Evolutionary conservation across 1,140 invertebrate species (phyloP), one percentile per base, ranked within the genome.

Genomic region (Hylaeus anthracinus): DNA sequence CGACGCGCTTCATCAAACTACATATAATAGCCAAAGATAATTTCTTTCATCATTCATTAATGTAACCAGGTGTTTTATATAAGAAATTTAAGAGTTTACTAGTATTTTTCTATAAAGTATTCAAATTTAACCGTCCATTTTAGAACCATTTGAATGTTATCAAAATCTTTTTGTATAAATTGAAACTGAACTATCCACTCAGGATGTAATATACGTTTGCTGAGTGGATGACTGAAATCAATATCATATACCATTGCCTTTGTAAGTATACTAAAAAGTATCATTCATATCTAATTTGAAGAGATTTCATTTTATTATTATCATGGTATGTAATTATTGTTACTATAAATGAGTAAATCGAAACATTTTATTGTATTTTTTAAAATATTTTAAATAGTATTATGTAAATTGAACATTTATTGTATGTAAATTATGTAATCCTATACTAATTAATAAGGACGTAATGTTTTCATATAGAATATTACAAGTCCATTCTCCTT

Each of bases 61-160:
- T 39, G 2, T 81, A 74, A 77, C 55, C 66, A 55, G 53, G 8
- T 72, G 56, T 72, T 79, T 64, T 76, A 48, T 69, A 70, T 70
- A 53, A 70, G 26, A n/a, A 63, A 67, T 81, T 58, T 55, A 56
- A 77, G 66, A 67, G 9, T 39, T 39, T 43, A 72, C 37, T 79
- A 79, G 37, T 79, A 79, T 79, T 81, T 41, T 66, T 56, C 55
- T 51, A 65, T 64, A 37, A 79, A 86, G 72, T 85, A 86, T 83
- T 84, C 56, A 37, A 84, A 70, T 83, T 65, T 86, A 86, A 83
- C 86, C 81, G 84, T 88, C 84, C 84, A 86, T 81, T 81, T 81
- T 64, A 72, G 78, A 63, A 37, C 41, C 69, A 43, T 26, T 45
- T n/a, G 41, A 67, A 65, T 63, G 10, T 65, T 71, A 77, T 61